phyloP scores from a whole-genome alignment of 2,888 invertebrate genomes.

The Dichetophora obliterata region DNA sequence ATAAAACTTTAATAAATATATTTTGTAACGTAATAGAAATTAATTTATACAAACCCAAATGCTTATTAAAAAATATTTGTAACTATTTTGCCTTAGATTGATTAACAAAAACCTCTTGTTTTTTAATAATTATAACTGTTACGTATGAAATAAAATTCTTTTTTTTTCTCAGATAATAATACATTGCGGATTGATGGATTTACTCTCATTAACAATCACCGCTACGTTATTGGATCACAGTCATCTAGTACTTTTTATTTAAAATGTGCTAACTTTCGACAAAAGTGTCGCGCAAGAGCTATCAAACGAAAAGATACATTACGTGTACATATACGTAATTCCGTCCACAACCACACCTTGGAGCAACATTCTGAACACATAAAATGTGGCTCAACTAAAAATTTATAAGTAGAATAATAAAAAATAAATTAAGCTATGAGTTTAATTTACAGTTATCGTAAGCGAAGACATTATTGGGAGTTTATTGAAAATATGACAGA shows the following conservation, averaged over 20 bases:
- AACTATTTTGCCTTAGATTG: no score
- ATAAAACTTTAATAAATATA: no score
- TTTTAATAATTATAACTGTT: not conserved
- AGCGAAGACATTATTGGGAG: no score
- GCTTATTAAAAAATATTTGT: no score
- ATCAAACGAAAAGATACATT: slow-evolving; percentile 60
- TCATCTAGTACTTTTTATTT: slow-evolving; percentile 62
- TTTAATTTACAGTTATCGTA: not conserved
- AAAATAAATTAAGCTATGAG: slow-evolving; percentile 1
- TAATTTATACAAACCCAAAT: no score
- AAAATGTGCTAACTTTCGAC: slow-evolving; percentile 67
- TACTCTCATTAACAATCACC: slow-evolving; percentile 59
- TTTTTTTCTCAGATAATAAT: not conserved
- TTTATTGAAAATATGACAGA: no score
- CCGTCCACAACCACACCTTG: slow-evolving; percentile 61
- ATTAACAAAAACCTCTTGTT: no score
- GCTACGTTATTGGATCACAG: slow-evolving; percentile 67
- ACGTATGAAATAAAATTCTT: not conserved
- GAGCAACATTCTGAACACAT: slow-evolving; percentile 36
- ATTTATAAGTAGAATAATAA: slow-evolving; percentile 17
- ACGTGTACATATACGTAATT: slow-evolving; percentile 58
- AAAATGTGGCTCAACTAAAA: slow-evolving; percentile 26
- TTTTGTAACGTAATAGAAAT: no score
- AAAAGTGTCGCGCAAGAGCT: slow-evolving; percentile 65
- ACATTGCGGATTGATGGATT: slow-evolving; percentile 40